Evolutionary conservation across 2,888 invertebrate genomes (phyloP).

Genomic region (Lasioglossum figueresi): DNA sequence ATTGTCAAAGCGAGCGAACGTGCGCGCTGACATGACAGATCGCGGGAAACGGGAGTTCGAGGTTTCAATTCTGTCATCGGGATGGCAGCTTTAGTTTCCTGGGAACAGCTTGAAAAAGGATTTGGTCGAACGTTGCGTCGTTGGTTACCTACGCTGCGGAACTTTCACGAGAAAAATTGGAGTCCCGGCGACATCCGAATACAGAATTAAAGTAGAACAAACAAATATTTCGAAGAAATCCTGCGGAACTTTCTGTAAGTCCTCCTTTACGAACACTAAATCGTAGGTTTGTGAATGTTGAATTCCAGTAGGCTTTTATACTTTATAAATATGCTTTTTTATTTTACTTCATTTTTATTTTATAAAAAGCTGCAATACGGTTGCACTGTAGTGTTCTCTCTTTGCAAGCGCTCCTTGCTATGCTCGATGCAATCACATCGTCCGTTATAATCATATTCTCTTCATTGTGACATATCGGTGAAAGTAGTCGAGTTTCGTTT

Average conservation of each 20-base stretch:
- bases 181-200: neutral
- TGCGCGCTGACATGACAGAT: neutral
- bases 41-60: constrained; percentile 14
- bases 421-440: neutral
- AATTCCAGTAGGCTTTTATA: neutral
- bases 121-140: neutral
- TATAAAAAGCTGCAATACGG: neutral
- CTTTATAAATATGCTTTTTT: no score
- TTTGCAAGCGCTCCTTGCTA: neutral
- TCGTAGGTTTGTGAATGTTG: no score
- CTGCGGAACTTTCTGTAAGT: neutral
- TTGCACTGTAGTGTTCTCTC: neutral
- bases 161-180: neutral
- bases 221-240: neutral
- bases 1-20: constrained; percentile 19
- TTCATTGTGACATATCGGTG: constrained; percentile 12
- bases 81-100: neutral
- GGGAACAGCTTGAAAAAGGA: constrained; percentile 3
- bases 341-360: no score
- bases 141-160: neutral
- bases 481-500: neutral
- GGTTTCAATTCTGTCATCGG: neutral
- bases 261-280: neutral
- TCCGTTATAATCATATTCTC: neutral
- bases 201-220: neutral